Evolutionary conservation across 1,140 invertebrate genomes (phyloP).

Genomic region (Scaptomyza pallida): DNA sequence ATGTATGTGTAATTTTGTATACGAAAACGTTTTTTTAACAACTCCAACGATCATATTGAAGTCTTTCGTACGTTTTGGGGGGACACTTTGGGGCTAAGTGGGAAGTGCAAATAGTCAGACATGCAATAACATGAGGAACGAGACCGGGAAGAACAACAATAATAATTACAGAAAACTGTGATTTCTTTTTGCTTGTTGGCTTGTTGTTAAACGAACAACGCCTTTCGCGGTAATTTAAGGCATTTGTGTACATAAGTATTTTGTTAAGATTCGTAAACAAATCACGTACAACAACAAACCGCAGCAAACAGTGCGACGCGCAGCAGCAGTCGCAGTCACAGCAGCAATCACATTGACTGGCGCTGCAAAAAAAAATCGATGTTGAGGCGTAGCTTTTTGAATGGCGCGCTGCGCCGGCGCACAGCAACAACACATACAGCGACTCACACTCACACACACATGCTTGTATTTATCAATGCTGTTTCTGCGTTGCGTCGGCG

Average conservation of each 20-base stretch:
- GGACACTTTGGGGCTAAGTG: neutral
- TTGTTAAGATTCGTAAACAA: conserved; percentile 79
- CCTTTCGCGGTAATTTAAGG: conserved; percentile 73
- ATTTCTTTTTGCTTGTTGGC: conserved; percentile 23
- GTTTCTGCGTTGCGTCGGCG: conserved; percentile 48
- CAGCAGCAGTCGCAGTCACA: conserved; percentile 8
- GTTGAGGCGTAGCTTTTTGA: conserved; percentile 33
- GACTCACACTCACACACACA: neutral
- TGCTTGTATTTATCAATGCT: neutral
- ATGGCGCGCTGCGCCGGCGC: conserved; percentile 38
- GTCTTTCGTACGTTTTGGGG: conserved; percentile 2
- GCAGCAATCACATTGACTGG: conserved; percentile 12
- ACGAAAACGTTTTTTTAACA: too few species aligned
- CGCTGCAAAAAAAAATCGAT: conserved; percentile 34
- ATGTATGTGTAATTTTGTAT: too few species aligned
- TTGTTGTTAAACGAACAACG: conserved; percentile 55
- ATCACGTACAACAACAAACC: conserved; percentile 71
- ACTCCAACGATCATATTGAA: too few species aligned
- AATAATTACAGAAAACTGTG: conserved; percentile 50
- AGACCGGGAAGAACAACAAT: conserved; percentile 1
- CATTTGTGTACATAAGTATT: conserved; percentile 68
- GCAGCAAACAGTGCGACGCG: conserved; percentile 13
- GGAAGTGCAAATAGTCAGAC: conserved; percentile 18
- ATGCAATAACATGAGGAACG: conserved; percentile 34
- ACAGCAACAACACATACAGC: neutral